Evolutionary conservation across 2,888 invertebrate species (phyloP).

Genomic region (Sarcophaga rosellei): DNA sequence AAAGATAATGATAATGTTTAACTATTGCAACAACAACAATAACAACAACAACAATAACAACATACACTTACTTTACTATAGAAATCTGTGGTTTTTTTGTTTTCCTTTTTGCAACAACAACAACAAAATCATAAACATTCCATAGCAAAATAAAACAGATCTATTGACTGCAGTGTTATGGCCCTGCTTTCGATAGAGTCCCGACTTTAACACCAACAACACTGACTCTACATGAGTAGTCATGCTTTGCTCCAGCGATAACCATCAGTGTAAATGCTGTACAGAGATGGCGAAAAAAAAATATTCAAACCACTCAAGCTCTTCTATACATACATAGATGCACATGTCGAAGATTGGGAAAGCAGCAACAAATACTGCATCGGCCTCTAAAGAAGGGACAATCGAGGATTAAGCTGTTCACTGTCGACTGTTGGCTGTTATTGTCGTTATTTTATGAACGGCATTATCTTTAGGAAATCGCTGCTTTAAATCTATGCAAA

Average conservation of each 20-base stretch:
- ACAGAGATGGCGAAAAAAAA: conserved; percentile 11
- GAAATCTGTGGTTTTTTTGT: background rate
- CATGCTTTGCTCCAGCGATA: conserved; percentile 68
- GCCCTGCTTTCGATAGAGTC: conserved; percentile 56
- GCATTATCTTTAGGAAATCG: conserved; percentile 54
- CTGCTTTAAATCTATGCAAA: conserved; percentile 50
- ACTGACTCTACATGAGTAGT: conserved; percentile 67
- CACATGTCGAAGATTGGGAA: conserved; percentile 5
- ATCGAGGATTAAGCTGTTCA: conserved; percentile 23
- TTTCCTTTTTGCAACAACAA: background rate
- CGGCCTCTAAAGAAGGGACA: conserved; percentile 33
- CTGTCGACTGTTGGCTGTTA: background rate
- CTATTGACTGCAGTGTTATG: conserved; percentile 16
- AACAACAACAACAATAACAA: conserved; percentile 30
- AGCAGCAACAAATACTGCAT: background rate
- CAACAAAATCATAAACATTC: conserved; percentile 67
- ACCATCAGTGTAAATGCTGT: conserved; percentile 68
- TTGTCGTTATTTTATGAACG: conserved; percentile 20
- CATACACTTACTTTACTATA: conserved; percentile 4
- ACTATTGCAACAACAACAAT: conserved; percentile 53
- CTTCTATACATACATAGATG: background rate
- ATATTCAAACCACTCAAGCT: background rate
- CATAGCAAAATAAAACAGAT: conserved; percentile 33
- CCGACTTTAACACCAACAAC: conserved; percentile 67
- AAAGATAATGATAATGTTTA: conserved; percentile 64